phyloP scores from a whole-genome alignment of 2,797 vertebrate species.

The Argyrosomus regius region DNA sequence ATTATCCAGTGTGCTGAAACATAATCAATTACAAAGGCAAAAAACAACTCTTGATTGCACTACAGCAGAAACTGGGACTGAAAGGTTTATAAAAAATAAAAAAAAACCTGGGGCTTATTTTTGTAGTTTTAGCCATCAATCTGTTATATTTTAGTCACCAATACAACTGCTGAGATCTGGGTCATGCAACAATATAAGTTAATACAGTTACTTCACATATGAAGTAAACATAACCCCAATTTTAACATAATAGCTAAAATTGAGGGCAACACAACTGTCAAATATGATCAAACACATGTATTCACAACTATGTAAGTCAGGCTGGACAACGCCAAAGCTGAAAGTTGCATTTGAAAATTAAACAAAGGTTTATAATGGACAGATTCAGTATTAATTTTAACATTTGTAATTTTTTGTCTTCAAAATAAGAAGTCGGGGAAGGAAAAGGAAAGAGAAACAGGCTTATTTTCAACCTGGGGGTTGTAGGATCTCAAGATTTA shows the following conservation, averaged over 20 bases:
- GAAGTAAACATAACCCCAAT: not conserved
- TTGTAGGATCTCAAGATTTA: not conserved
- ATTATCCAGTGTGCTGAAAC: slow-evolving; percentile 71
- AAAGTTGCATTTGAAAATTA: not conserved
- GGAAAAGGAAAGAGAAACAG: not conserved
- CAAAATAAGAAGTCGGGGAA: not conserved
- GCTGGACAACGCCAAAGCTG: not conserved
- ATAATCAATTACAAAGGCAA: slow-evolving; percentile 66
- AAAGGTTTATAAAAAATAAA: not conserved
- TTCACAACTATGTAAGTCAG: not conserved
- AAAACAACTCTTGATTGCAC: slow-evolving; percentile 29
- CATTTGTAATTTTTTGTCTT: not conserved
- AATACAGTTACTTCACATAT: not conserved
- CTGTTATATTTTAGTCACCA: slow-evolving; percentile 27
- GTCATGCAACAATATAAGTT: slow-evolving; percentile 17
- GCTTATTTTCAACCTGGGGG: not conserved
- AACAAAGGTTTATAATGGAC: not conserved
- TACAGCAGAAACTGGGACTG: slow-evolving; percentile 20
- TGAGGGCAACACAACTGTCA: not conserved
- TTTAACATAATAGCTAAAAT: not conserved
- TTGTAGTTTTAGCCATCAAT: slow-evolving; percentile 23
- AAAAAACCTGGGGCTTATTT: slow-evolving; percentile 27
- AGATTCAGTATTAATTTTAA: not conserved
- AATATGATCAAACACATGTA: not conserved
- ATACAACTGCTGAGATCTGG: slow-evolving; percentile 34